Evolutionary conservation across 2,113 vertebrate species (phyloP), one percentile per base, ranked within the genome.

Genomic region (Apaloderma vittatum): DNA sequence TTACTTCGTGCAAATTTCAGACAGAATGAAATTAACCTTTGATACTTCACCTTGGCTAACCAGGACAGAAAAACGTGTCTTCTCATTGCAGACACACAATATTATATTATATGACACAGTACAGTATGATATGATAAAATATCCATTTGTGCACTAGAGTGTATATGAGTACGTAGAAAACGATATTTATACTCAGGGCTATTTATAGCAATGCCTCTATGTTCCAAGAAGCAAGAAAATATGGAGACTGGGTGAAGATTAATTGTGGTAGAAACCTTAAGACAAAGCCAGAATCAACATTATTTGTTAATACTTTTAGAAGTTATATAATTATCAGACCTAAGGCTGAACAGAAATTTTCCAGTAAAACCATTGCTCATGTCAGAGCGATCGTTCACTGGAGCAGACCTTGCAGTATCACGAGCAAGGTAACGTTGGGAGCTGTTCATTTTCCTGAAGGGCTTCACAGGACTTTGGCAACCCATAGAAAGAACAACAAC

Each of bases 11-110:
- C 89, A 88, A 90, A 97, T 96, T 97, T 95, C 68, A 80, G 78
- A 49, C 79, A 84, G 71, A 93, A 94, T 80, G 30, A 90, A 90
- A 86, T 97, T 94, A 87, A 89, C 83, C 76, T 94, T 89, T 97
- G 96, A 90, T 92, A 86, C 87, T 90, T 97, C 82, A 27, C 43
- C 88, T 96, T 97, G 81, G 94, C 92, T 96, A 97, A 89, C 82
- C 93, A 95, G 91, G 82, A n/a, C 34, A 96, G 84, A 95, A 95
- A 92, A 98, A 81, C 73, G 51, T 94, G 82, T 86, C 76, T 97
- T 93, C 84, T 91, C 85, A 54, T 57, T 91, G 78, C 57, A 96
- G 86, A 90, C 45, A 74, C 2, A 4, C 34, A 88, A 5, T 36
- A 46, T 61, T 72, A 19, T 27, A 36, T 68, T 21, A 48, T 45